Evolutionary conservation across 2,888 invertebrate species (phyloP).

Genomic region (Stegophylla sp.): DNA sequence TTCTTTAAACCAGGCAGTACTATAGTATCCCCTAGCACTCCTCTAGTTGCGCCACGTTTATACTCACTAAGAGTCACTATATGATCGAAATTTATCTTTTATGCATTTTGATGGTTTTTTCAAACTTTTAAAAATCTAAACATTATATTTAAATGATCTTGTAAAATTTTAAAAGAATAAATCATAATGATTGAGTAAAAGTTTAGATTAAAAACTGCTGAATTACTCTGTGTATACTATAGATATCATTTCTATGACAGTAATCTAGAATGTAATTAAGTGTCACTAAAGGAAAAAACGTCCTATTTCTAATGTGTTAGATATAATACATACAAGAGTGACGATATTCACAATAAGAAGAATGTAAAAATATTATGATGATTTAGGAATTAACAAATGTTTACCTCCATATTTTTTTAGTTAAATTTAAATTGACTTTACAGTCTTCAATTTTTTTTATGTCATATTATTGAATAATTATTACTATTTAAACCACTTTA

Average conservation of each 20-base stretch:
- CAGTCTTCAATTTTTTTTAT: too few relatives aligned
- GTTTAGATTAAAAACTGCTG: background rate
- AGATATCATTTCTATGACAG: conserved; percentile 6
- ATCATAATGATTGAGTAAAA: background rate
- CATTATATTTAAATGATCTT: too few relatives aligned
- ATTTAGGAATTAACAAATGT: background rate
- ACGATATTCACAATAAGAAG: background rate
- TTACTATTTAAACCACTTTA: too few relatives aligned
- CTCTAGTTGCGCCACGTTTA: too few relatives aligned
- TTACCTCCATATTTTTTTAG: too few relatives aligned
- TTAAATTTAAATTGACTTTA: too few relatives aligned
- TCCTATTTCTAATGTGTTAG: background rate
- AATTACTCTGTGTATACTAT: too few relatives aligned
- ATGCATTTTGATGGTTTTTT: background rate
- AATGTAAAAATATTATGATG: conserved; percentile 2
- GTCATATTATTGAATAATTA: too few relatives aligned
- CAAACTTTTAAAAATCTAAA: background rate
- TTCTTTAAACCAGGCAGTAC: too few relatives aligned
- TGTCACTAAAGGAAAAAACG: background rate
- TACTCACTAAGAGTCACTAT: background rate
- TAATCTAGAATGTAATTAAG: background rate
- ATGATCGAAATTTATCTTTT: background rate
- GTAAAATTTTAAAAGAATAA: background rate
- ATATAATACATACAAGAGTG: background rate
- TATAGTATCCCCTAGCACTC: too few relatives aligned